These are phyloP conservation scores for Drosophila parvula DNA, from an alignment of 1,140 invertebrate genomes.

Conservation along the genomic window DNA sequence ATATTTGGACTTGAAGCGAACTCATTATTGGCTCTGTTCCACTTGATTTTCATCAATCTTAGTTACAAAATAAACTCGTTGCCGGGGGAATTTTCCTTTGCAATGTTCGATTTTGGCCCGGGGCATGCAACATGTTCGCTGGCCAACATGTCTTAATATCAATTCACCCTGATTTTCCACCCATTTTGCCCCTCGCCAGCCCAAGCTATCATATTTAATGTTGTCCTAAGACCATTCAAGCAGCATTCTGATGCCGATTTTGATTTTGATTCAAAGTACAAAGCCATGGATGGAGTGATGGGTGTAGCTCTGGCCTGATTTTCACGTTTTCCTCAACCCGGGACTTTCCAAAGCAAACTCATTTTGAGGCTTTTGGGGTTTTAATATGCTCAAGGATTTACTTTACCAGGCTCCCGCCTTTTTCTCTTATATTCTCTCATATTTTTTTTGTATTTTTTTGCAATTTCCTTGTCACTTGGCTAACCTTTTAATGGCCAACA, in stretches of 20 bases:
- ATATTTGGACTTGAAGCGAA: neutral
- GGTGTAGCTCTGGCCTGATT: conserved; percentile 37
- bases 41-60: neutral
- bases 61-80: conserved; percentile 9
- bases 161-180: neutral
- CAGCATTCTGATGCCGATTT: conserved; percentile 38
- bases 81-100: neutral
- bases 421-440: neutral
- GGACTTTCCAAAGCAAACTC: conserved; percentile 21
- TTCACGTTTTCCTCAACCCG: conserved; percentile 43
- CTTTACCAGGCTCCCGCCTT: conserved; percentile 19
- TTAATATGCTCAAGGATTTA: conserved; percentile 63
- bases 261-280: conserved; percentile 34
- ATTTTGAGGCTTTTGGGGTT: conserved; percentile 49
- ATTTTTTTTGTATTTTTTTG: neutral
- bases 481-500: conserved; percentile 14
- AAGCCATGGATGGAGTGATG: conserved; percentile 17
- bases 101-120: neutral
- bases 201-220: conserved; percentile 33
- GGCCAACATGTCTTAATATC: conserved; percentile 13
- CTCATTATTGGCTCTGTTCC: neutral
- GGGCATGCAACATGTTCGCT: conserved; percentile 38
- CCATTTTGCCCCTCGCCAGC: neutral
- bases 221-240: conserved; percentile 39
- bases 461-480: neutral